Evolutionary conservation across 2,797 vertebrate species (phyloP), one percentile per base, ranked within the genome.

Genomic region (Anableps anableps): DNA sequence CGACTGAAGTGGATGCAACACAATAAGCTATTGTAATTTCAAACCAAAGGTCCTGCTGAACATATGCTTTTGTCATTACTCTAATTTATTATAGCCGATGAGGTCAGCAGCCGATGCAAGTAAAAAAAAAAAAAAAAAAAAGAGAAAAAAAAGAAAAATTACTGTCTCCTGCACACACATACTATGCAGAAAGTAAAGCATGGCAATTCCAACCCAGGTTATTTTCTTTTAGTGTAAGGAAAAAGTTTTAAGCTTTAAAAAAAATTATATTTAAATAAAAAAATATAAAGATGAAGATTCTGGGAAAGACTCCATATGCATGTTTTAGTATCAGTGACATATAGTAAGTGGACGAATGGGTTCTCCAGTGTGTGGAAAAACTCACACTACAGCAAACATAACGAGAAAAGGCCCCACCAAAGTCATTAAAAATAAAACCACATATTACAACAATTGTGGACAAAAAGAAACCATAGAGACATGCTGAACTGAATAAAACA

Each of bases 21-120:
- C 94, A 96, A 95, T 96, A 93, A 90, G 81, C 92, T 89, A 94
- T 96, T 95, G 94, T 96, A 92, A 91, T 91, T 85, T 85, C 86
- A 93, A 86, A 93, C 90, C 91, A 77, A 83, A 90, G 88, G 86
- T 93, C 87, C 74, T 83, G 83, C 84, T 81, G 84, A 80, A 86
- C 95, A 95, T 94, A 82, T 96, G 96, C 87, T 94, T 92, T 94
- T 89, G 89, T 90, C 93, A 91, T 96, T 92, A 95, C 89, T 90
- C 76, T 91, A 85, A 87, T 90, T 90, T 93, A 89, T 88, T 92
- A 85, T 77, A 84, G 86, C 84, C 80, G 74, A 86, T 91, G 93
- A 94, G 92, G 90, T 94, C 94, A 93, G 72, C 58, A n/a, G 29
- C 77, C 77, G 58, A 66, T 73, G n/a, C 82, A 75, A 85, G 73